A percentile compares a stretch with the other conserved stretches of the same genome.
These are phyloP conservation scores for Rhea americana DNA, from an alignment of 2,113 vertebrate genomes.

Conservation along the genomic window DNA sequence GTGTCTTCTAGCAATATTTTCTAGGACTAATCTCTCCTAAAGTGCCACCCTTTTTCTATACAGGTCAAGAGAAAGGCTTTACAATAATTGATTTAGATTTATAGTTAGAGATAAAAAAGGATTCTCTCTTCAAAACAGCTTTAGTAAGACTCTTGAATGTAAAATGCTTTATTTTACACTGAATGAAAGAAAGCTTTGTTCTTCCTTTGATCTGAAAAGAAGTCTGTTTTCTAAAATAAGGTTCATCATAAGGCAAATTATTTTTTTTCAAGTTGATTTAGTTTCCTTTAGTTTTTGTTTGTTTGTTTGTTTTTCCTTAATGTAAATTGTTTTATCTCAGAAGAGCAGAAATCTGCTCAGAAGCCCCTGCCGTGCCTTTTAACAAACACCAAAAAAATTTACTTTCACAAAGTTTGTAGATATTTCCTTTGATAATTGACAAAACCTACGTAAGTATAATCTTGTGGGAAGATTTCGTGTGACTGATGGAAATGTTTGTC, in stretches of 20 bases:
- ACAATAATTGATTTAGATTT: background rate
- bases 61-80: background rate
- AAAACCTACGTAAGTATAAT: background rate
- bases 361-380: background rate
- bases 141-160: background rate
- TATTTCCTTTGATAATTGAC: background rate
- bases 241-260: slow-evolving; percentile 10
- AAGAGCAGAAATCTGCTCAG: background rate
- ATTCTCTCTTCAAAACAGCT: background rate
- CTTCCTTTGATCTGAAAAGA: slow-evolving; percentile 49
- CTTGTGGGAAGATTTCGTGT: background rate
- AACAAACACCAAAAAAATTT: background rate
- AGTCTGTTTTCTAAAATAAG: slow-evolving; percentile 12
- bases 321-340: slow-evolving; percentile 33
- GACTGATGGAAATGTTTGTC: slow-evolving; percentile 3
- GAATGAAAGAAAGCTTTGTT: background rate
- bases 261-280: slow-evolving; percentile 14
- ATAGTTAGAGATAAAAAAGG: background rate
- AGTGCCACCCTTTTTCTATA: background rate
- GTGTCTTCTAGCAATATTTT: background rate
- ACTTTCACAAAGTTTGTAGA: background rate
- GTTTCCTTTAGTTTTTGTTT: background rate
- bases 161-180: slow-evolving; percentile 11
- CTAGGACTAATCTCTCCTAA: background rate
- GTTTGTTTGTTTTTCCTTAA: slow-evolving; percentile 7